Evolutionary conservation across 2,888 invertebrate species (phyloP).

Genomic region (Drosophila nigritarsus): DNA sequence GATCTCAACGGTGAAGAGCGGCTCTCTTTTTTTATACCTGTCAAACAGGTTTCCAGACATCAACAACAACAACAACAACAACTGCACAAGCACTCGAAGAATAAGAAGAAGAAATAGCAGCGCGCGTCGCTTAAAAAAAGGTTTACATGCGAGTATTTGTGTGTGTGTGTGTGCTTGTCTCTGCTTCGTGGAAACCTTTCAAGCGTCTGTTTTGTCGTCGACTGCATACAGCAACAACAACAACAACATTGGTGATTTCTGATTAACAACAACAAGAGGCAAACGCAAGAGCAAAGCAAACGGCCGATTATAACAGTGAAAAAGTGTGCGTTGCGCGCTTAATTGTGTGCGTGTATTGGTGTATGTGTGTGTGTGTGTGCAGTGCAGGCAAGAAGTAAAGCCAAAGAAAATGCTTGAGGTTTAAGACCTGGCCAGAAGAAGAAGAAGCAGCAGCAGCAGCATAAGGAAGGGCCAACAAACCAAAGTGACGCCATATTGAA

Average conservation of each 20-base stretch:
- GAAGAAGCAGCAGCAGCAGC: constrained; percentile 26
- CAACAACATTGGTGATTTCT: constrained; percentile 58
- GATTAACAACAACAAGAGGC: constrained; percentile 59
- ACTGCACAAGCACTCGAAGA: constrained; percentile 22
- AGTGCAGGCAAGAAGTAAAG: constrained; percentile 41
- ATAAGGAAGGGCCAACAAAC: constrained; percentile 48
- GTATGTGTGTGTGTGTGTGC: constrained; percentile 47
- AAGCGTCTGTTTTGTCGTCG: constrained; percentile 69
- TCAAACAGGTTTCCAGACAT: constrained; percentile 78
- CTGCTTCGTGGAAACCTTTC: constrained; percentile 80
- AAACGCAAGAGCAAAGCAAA: constrained; percentile 51
- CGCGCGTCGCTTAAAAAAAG: constrained; percentile 54
- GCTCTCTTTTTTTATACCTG: constrained; percentile 67
- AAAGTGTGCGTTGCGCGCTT: constrained; percentile 40
- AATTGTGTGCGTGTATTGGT: constrained; percentile 24
- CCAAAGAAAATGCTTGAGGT: constrained; percentile 62
- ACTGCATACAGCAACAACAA: constrained; percentile 47
- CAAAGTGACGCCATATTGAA: constrained; percentile 64
- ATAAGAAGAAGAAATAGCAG: constrained; percentile 42
- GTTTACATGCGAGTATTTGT: constrained; percentile 29
- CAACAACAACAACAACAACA: constrained; percentile 47
- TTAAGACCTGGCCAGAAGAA: constrained; percentile 64
- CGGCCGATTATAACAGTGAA: constrained; percentile 79
- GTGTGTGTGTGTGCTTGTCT: constrained; percentile 22
- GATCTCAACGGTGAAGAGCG: constrained; percentile 53